Evolutionary conservation across 2,888 invertebrate genomes (phyloP), one percentile per base, ranked within the genome.

Genomic region (Synergus gifuensis): DNA sequence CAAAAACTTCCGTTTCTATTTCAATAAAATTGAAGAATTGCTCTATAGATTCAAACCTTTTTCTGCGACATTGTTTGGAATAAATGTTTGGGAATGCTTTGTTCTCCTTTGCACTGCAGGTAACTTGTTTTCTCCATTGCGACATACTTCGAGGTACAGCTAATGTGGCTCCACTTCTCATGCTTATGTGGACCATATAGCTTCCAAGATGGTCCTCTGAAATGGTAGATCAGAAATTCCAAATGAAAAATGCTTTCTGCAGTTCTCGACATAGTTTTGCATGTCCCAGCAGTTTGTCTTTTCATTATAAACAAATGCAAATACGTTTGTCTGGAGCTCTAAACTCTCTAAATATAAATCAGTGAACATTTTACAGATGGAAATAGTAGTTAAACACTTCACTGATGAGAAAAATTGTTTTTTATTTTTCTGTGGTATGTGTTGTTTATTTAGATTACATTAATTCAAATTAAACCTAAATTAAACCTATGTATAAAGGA

Each of bases 141-240:
- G 49, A 73, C 18, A 73, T 49, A 36, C 8, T 28, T 22, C 11
- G 16, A 69, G 28, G 28, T 49, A 16, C 36, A 73, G 16, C 49
- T 73, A 73, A 73, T 73, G 69, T 73, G 69, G 49, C 28, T 28
- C 46, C 69, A 73, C 69, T 73, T 16, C n/a, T 73, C 46, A 69
- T 46, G 49, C 69, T 73, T 73, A 73, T 73, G n/a, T 9, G 18
- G 44, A 46, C 44, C 14, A 73, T n/a, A 73, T 54, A 73, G 49
- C 42, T 66, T 42, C 42, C 64, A 66, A 66, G 64, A 66, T 66
- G 42, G 42, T 66, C 16, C n/a, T 66, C 18, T 66, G 9, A 8
- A 66, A 66, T 60, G 9, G 64, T 66, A 4, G 42, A 66, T 42
- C 9, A 66, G 64, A 66, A 66, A 42, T 73, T 54, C 69, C 28